Evolutionary conservation across 2,888 invertebrate species (phyloP), one percentile per base, ranked within the genome.

Genomic region (Chesias legatella): DNA sequence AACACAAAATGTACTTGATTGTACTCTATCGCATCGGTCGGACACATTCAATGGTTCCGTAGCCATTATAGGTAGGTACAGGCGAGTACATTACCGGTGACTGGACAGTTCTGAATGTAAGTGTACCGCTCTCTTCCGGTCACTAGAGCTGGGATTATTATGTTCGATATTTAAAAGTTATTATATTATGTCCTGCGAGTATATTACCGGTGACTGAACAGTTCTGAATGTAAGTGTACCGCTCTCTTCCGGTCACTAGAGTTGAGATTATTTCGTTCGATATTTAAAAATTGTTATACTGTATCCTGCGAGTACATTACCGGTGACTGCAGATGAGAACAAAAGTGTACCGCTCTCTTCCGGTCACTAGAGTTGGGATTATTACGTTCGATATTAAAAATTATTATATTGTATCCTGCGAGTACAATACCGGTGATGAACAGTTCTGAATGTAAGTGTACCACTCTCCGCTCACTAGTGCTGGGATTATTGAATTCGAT

Each of bases 81-180:
- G 46, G 58, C 56, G 53, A 50, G 56, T 54, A 63, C 62, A 66
- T 61, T 64, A 64, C 53, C 49, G 52, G 39, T 33, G 42, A 32
- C 38, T 40, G 45, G 50, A 53, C 43, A 51, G 39, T 50, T 33
- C 42, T 34, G 43, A 35, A 43, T 44, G 44, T 38, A 43, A 48
- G 46, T 51, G 53, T 48, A 56, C 52, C 52, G 56, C 41, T 49
- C 43, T 43, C 45, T 59, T 61, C 58, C 58, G 51, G 45, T 45
- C 28, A n/a, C 2, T 59, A 58, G 58, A 38, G 61, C 17, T 55
- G 54, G 24, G 29, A 32, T 7, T n/a, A 17, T n/a, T 36, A 27
- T 6, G 8, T n/a, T 52, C 59, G 54, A 58, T 59, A 47, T 3
- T 24, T 29, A 7, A 1, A 17, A 17, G 5, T 17, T 17, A 17